Evolutionary conservation across 2,113 vertebrate genomes (phyloP), one percentile per base, ranked within the genome.

Genomic region (Rostratula benghalensis): DNA sequence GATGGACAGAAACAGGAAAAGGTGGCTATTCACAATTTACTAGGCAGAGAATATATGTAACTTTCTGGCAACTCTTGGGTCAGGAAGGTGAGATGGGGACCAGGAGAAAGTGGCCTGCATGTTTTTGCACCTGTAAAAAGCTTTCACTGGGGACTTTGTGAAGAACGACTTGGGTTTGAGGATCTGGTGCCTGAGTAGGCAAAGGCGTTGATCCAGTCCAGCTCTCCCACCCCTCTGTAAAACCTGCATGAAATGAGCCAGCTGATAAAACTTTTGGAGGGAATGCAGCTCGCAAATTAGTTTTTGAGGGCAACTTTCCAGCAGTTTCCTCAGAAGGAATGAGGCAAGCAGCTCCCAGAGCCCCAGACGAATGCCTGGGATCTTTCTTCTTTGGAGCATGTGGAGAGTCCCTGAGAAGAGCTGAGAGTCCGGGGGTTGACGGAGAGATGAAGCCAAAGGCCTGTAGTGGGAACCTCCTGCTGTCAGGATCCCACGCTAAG

Each of bases 401-500:
- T 87, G 54, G 77, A 86, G 83, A 79, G 83, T 95, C 71, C 35
- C 86, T 96, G 96, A 94, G 86, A 96, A 93, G 90, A 73, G 22
- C 37, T 46, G 74, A 45, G 76, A 86, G 71, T 80, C 67, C 0
- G 1, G 74, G 60, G 81, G 56, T 59, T 59, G 90, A 30, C 3
- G 33, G 24, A 80, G 87, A 64, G 83, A 90, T 77, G 93, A 68
- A 94, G 94, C 94, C 94, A 96, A 94, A 87, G 95, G 61, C 77
- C 60, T 57, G 46, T 71, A 95, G 89, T 97, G 96, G 95, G 96
- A 97, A 96, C 59, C 94, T 97, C 84, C 91, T 91, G 90, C 78
- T 94, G 89, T 95, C 70, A 93, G 95, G 82, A 97, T 97, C 96
- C 95, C 96, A 97, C 81, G 78, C 97, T 95, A 87, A 77, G 48